A percentile compares a stretch with the other conserved stretches of the same genome.
Evolutionary conservation across 2,888 invertebrate genomes (phyloP).

Genomic region (Galerucella nymphaeae): DNA sequence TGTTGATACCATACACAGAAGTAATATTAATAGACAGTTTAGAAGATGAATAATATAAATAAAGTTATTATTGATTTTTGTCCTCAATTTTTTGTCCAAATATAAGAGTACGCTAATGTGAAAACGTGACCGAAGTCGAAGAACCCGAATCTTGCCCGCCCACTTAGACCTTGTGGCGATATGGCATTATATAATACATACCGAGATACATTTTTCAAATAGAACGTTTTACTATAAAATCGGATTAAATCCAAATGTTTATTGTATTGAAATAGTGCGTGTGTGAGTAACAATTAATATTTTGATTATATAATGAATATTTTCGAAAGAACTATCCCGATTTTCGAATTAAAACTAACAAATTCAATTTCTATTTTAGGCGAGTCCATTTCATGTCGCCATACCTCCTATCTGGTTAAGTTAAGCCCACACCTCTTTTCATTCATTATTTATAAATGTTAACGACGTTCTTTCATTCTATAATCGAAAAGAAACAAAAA

Average conservation of each 20-base stretch:
- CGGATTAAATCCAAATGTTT: not conserved
- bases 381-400: not conserved
- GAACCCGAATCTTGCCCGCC: constrained; percentile 23
- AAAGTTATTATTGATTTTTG: too few relatives aligned
- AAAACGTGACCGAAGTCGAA: constrained; percentile 19
- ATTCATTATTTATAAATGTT: constrained; percentile 15
- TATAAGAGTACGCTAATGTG: not conserved
- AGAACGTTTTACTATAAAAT: constrained; percentile 13
- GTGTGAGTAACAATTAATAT: too few relatives aligned
- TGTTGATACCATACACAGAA: not conserved
- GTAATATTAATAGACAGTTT: not conserved
- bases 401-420: not conserved
- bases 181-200: constrained; percentile 9
- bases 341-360: not conserved
- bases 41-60: not conserved
- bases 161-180: constrained; percentile 27
- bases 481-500: constrained; percentile 16
- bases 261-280: too few relatives aligned
- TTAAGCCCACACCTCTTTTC: constrained; percentile 8
- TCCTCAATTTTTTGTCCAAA: too few relatives aligned
- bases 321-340: not conserved
- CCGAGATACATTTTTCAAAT: constrained; percentile 25
- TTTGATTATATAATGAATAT: too few relatives aligned
- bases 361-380: not conserved
- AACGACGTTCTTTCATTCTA: constrained; percentile 10